A percentile compares a stretch with the other conserved stretches of the same genome.
Conservation (phyloP, 2,888 invertebrate genomes). For the Pelosia muscerda region DNA sequence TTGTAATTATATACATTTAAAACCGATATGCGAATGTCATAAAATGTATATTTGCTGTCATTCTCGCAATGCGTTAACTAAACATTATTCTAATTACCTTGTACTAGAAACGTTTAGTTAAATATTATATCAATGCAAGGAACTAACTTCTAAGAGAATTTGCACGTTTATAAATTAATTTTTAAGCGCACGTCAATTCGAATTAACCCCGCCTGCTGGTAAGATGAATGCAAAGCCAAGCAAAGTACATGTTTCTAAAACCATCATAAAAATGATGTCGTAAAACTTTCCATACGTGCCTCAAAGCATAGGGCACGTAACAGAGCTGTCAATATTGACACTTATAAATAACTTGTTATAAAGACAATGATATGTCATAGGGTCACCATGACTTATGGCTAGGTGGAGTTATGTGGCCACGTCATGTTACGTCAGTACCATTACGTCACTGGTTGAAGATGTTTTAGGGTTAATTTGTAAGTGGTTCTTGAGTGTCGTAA, state of each 20-base stretch:
- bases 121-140: neutral
- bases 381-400: neutral
- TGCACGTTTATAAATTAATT: too few species aligned
- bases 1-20: neutral
- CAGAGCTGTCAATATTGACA: slow-evolving; percentile 15
- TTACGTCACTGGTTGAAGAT: neutral
- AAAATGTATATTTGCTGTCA: neutral
- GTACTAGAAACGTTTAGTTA: neutral
- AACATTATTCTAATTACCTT: neutral
- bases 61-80: neutral
- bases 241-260: neutral
- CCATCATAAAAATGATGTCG: neutral
- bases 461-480: neutral
- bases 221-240: too few species aligned
- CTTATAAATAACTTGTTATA: slow-evolving; percentile 14
- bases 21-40: neutral
- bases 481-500: neutral
- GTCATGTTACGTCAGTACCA: neutral
- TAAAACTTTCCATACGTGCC: slow-evolving; percentile 11
- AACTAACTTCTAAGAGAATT: neutral
- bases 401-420: neutral
- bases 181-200: too few species aligned
- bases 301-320: neutral
- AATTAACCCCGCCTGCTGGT: too few species aligned
- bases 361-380: slow-evolving; percentile 15